Evolutionary conservation across 2,797 vertebrate species (phyloP).

Genomic region (Characodon lateralis): DNA sequence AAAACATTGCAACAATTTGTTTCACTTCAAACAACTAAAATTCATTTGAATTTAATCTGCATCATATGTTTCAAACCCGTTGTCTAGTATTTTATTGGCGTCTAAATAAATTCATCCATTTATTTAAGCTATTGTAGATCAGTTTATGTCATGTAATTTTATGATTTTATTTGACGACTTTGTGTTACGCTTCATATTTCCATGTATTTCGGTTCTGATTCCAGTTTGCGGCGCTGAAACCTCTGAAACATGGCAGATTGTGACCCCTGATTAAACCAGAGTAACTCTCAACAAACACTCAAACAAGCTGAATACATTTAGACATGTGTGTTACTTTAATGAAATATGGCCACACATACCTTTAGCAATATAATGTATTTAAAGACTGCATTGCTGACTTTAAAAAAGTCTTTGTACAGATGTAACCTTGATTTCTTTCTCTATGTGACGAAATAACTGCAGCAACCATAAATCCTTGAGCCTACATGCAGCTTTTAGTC

Average conservation of each 20-base stretch:
- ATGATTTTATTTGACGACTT: neutral
- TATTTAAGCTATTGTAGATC: neutral
- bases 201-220: neutral
- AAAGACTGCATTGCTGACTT: neutral
- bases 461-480: constrained; percentile 7
- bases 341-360: neutral
- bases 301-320: neutral
- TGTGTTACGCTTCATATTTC: neutral
- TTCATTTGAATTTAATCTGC: neutral
- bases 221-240: neutral
- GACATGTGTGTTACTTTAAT: neutral
- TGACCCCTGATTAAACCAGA: neutral
- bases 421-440: neutral
- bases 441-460: neutral
- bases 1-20: neutral
- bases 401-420: neutral
- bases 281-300: neutral
- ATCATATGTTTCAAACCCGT: neutral
- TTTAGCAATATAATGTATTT: neutral
- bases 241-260: neutral
- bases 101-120: neutral
- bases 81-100: neutral
- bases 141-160: too few relatives aligned
- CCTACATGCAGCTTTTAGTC: constrained; percentile 53
- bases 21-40: neutral